Evolutionary conservation across 2,888 invertebrate genomes (phyloP), one percentile per base, ranked within the genome.

Genomic region (Parnassius glacialis): DNA sequence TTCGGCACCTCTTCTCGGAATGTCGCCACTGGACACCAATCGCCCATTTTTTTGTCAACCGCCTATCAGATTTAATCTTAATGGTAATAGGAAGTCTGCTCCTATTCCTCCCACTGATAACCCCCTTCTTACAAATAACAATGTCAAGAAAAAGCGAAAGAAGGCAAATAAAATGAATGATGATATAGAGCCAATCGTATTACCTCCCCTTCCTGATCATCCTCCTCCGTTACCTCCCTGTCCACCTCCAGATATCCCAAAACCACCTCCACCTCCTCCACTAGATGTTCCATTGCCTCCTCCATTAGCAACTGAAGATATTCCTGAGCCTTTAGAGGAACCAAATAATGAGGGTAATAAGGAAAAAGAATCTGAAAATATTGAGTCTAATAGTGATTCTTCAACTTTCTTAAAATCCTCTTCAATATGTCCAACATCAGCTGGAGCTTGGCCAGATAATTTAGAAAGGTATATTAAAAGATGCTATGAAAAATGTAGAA

Each of bases 401-500:
- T 75, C 83, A 65, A 81, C 79, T 65, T 76, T 89, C 67, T 74
- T 89, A 51, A 82, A 83, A 70, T 80, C 85, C 45, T 79, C 85
- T 63, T 76, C 85, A 61, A 83, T 87, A 64, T 77, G 74, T 68
- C 80, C 83, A 65, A 78, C 78, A 65, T 80, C 84, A 69, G 79
- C 84, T 67, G 95, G 94, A 70, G 93, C 94, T 57, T 96, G 96
- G 96, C 96, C 96, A 1, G 94, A 95, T 67, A 94, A 95, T 70
- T 87, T 96, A 54, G 95, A 96, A 82, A 94, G 95, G 73, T 99
- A 98, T 87, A 97, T 99, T 13, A 95, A 96, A 76, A 94, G 97
- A 68, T 98, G 98, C 78, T 99, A 98, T 90, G 95, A 95, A 54
- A 97, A 97, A 85, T 98, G 98, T 78, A 94, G 94, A 75, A 96